Conservation (phyloP, 2,113 vertebrate species). For the Orientallactaga bullata region DNA sequence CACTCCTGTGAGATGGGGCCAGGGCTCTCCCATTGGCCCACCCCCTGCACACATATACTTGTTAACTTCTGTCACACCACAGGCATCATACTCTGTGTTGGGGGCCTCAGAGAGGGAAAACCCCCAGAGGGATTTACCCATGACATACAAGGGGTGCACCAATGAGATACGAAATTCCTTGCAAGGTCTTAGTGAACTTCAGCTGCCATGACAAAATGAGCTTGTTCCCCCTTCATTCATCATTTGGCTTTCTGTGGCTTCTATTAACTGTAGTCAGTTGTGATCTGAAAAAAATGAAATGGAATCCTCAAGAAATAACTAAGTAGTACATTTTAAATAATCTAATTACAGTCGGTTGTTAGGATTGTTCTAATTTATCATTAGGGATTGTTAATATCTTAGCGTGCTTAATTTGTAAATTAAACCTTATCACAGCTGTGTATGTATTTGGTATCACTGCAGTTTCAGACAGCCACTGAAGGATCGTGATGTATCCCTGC, state of each 20-base stretch:
- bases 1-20: neutral
- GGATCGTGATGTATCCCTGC: too few species aligned
- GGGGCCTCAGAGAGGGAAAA: neutral
- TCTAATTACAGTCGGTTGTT: neutral
- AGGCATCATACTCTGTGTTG: too few species aligned
- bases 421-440: neutral
- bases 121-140: neutral
- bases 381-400: neutral
- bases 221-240: neutral
- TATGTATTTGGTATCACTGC: neutral
- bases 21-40: accelerated
- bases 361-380: neutral
- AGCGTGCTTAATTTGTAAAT: neutral
- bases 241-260: neutral
- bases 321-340: neutral
- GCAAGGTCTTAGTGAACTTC: neutral
- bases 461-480: neutral
- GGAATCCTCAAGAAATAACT: neutral
- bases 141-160: neutral
- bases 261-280: neutral
- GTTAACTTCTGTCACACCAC: accelerated
- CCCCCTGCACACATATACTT: neutral
- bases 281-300: neutral
- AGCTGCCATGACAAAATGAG: neutral
- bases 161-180: neutral